phyloP scores from a whole-genome alignment of 2,797 vertebrate genomes.

The Morelia viridis region DNA sequence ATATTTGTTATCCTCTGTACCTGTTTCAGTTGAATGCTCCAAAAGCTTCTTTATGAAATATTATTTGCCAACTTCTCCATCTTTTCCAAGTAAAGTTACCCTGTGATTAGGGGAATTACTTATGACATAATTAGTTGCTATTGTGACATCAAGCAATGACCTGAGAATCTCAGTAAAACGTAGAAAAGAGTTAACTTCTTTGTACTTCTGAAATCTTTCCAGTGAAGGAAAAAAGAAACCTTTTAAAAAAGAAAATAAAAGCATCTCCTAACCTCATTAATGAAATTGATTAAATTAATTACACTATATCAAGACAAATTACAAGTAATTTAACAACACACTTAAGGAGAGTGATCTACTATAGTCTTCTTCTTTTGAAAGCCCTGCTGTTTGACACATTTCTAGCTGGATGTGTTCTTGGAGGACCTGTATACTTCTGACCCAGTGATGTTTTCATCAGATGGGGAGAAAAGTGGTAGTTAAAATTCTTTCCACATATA shows the following conservation, averaged over 20 bases:
- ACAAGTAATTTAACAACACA: conserved; percentile 29
- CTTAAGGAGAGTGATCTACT: conserved; percentile 7
- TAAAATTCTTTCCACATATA: conserved; percentile 50
- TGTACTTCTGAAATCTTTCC: conserved; percentile 46
- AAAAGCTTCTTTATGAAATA: not conserved
- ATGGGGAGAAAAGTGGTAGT: conserved; percentile 6
- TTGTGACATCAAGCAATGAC: conserved; percentile 41
- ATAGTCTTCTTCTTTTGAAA: not conserved
- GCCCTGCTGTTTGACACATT: not conserved
- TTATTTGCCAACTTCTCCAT: not conserved
- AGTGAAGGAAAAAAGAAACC: not conserved
- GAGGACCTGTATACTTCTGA: conserved; percentile 6
- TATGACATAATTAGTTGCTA: conserved; percentile 59
- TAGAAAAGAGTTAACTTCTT: conserved; percentile 41
- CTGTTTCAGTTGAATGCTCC: not conserved
- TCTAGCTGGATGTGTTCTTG: not conserved
- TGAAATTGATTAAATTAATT: conserved; percentile 49
- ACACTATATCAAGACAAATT: not conserved
- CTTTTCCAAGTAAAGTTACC: conserved; percentile 35
- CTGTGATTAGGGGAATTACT: conserved; percentile 47
- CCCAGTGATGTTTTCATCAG: conserved; percentile 25
- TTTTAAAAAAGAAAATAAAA: conserved; percentile 17
- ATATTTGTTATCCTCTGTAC: not conserved
- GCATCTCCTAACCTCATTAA: conserved; percentile 52
- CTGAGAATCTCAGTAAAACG: conserved; percentile 14